Base-by-base conservation (phyloP, 2,113 vertebrate species). In the Numida meleagris region DNA sequence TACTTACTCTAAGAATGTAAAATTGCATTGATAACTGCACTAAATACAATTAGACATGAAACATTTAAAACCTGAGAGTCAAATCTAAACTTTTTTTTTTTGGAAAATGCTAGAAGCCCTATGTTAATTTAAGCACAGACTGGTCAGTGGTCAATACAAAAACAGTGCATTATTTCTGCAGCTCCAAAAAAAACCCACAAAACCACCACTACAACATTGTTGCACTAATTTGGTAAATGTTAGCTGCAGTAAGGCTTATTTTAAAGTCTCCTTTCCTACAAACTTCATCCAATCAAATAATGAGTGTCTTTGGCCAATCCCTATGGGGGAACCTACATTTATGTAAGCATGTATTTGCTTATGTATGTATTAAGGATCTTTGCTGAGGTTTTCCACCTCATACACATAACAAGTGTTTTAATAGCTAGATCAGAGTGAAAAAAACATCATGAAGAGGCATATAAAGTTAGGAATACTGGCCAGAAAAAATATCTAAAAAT, bases 11-110 rank as follows among this genome's bases (percentile, higher is more conserved):
- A 96, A 93, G 94, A 95, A 94, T 79, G 94, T 72, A 93, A 94
- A 96, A 95, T 88, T 97, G 96, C 97, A 97, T 96, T 97, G 98
- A 94, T 89, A 95, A 95, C 87, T 90, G 96, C 95, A 86, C 70
- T 57, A 92, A 89, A 74, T 88, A 96, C 76, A 71, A 88, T 86
- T 92, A 94, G 70, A 89, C 45, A 61, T 43, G 85, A 94, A 96
- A 96, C 70, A 89, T 55, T 66, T 79, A 93, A 90, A 92, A 96
- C 97, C 96, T 95, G 97, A 98, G 95, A 96, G 76, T 92, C 33
- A 94, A 96, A 95, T 80, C 95, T 95, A 96, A 82, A 23, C 8
- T 19, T 14, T 33, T 65, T n/a, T 89, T 90, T 55, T 27, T 48
- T 46, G 70, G 66, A 72, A 95, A 88, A 73, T 16, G 27, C 81